Conservation (phyloP, 2,113 vertebrate genomes). For the Hyperoodon ampullatus region DNA sequence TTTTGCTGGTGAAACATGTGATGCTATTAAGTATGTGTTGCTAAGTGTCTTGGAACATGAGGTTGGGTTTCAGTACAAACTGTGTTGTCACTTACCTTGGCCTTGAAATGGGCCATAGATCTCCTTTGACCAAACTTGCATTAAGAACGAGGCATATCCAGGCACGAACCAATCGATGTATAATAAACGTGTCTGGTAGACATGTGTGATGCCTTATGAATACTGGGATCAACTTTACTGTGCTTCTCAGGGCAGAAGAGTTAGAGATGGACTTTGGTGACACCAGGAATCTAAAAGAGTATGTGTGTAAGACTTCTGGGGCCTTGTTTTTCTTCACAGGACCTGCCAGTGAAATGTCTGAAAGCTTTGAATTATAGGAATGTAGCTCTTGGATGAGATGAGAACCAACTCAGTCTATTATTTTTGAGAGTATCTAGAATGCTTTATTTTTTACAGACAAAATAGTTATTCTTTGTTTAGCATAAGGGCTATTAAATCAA, state of each 20-base stretch:
- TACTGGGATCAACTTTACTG: neutral
- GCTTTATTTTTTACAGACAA: neutral
- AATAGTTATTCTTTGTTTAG: slow-evolving; percentile 6
- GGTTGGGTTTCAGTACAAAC: neutral
- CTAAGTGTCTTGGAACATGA: neutral
- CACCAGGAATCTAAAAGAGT: neutral
- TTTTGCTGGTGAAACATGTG: neutral
- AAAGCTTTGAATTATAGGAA: neutral
- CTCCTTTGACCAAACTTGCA: neutral
- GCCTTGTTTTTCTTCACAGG: neutral
- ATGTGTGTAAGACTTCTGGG: neutral
- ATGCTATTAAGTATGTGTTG: neutral
- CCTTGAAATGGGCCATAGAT: neutral
- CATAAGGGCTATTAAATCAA: neutral
- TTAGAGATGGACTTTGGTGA: neutral
- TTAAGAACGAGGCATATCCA: neutral
- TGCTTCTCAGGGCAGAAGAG: neutral
- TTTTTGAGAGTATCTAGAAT: slow-evolving; percentile 43
- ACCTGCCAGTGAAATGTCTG: neutral
- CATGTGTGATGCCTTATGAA: neutral
- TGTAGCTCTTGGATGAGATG: neutral
- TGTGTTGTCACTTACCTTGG: neutral
- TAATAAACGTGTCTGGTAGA: neutral
- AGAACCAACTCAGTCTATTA: neutral
- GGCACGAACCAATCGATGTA: neutral